A percentile compares a stretch with the other conserved stretches of the same genome.
Evolutionary conservation across 1,140 invertebrate genomes (phyloP).

Genomic region (Popillia japonica): DNA sequence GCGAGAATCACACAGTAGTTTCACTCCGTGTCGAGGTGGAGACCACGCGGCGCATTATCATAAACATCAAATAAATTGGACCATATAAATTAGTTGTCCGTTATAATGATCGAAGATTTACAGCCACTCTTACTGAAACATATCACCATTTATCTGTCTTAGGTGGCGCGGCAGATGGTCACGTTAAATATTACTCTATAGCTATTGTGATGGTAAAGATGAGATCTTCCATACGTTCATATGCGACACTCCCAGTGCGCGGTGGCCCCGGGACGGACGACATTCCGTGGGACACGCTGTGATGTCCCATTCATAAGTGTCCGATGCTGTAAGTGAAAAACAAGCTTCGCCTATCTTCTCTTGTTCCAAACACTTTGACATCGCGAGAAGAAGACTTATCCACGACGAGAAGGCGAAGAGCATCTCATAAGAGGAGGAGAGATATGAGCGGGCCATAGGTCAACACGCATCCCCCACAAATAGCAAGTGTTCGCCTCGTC

Average conservation of each 20-base stretch:
- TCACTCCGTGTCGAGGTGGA: conserved; percentile 38
- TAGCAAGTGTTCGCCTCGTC: conserved; percentile 8
- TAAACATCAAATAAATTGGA: conserved; percentile 57
- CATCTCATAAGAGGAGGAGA: not conserved
- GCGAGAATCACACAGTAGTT: conserved; percentile 45
- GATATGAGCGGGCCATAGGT: conserved; percentile 36
- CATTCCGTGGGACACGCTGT: conserved; percentile 47
- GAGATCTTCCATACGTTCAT: conserved; percentile 42
- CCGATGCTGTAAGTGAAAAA: conserved; percentile 37
- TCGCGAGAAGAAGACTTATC: conserved; percentile 30
- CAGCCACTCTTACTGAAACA: conserved; percentile 46
- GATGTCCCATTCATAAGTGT: conserved; percentile 46
- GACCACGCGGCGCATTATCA: conserved; percentile 54
- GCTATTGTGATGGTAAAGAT: conserved; percentile 55
- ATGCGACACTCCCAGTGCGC: conserved; percentile 31
- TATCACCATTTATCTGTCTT: conserved; percentile 49
- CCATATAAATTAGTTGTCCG: conserved; percentile 56
- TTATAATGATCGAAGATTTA: conserved; percentile 54
- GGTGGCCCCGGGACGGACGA: conserved; percentile 44
- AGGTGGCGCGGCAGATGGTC: conserved; percentile 47
- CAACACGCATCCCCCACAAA: conserved; percentile 34
- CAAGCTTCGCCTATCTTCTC: conserved; percentile 10
- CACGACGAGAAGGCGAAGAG: not conserved
- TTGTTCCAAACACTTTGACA: conserved; percentile 1
- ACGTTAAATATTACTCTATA: conserved; percentile 50